phyloP scores from a whole-genome alignment of 2,888 invertebrate species.

The Cataglyphis altisquamis region DNA sequence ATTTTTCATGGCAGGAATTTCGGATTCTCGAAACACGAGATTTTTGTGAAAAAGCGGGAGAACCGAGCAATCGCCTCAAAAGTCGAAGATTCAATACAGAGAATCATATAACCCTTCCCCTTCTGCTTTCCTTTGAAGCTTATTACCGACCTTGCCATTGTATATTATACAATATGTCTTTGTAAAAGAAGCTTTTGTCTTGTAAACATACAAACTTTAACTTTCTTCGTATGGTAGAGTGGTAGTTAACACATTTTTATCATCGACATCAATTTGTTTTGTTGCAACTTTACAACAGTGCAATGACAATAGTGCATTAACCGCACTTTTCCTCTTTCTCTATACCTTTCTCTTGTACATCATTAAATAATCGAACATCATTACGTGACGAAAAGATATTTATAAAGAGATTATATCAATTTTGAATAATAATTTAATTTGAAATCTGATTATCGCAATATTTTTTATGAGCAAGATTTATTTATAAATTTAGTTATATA shows the following conservation, averaged over 20 bases:
- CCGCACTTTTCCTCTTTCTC: slow-evolving; percentile 58
- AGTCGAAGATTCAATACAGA: background rate
- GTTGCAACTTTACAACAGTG: slow-evolving; percentile 77
- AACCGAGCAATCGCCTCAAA: background rate
- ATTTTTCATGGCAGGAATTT: background rate
- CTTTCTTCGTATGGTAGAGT: slow-evolving; percentile 32
- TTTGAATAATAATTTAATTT: slow-evolving; percentile 11
- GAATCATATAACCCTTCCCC: background rate
- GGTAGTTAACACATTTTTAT: slow-evolving; percentile 73
- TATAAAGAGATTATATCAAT: background rate
- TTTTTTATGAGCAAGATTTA: background rate
- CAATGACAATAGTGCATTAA: slow-evolving; percentile 67
- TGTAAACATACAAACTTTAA: background rate
- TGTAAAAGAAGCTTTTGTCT: background rate
- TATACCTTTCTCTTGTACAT: background rate
- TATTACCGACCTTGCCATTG: background rate
- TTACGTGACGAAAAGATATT: background rate
- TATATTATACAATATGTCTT: background rate
- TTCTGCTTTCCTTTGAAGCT: background rate
- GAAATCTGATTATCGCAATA: background rate
- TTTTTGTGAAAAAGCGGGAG: slow-evolving; percentile 20
- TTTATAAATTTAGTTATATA: slow-evolving; percentile 4
- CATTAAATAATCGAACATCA: background rate
- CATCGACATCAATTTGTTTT: slow-evolving; percentile 82
- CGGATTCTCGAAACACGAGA: background rate